Percentiles rank a stretch among this genome's conserved stretches.
phyloP scores from a whole-genome alignment of 1,140 invertebrate species.

The Cheumatopsyche charites region DNA sequence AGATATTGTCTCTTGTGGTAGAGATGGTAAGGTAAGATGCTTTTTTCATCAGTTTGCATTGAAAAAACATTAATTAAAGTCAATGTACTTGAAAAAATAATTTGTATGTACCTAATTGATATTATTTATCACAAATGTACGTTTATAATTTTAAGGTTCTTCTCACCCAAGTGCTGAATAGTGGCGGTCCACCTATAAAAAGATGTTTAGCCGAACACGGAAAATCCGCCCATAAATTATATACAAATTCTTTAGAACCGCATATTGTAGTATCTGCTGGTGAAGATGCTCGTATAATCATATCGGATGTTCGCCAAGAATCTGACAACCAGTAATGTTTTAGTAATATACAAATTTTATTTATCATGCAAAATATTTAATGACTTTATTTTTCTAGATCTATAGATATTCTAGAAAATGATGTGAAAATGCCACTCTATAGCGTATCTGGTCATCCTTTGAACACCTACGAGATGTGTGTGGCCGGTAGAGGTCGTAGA shows the following conservation, averaged over 20 bases:
- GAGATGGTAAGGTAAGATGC: slow-evolving; percentile 81
- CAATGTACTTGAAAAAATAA: too few relatives aligned
- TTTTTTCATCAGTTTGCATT: too few relatives aligned
- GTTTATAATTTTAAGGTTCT: slow-evolving; percentile 53
- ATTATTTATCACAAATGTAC: too few relatives aligned
- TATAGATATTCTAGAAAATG: slow-evolving; percentile 67
- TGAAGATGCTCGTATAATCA: slow-evolving; percentile 83
- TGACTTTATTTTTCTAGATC: slow-evolving; percentile 62
- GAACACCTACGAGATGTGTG: slow-evolving; percentile 78
- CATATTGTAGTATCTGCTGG: slow-evolving; percentile 84
- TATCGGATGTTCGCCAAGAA: slow-evolving; percentile 79
- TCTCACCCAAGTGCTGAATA: slow-evolving; percentile 56
- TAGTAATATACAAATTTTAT: neutral
- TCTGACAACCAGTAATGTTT: slow-evolving; percentile 51
- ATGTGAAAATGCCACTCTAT: slow-evolving; percentile 75
- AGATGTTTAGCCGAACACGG: slow-evolving; percentile 72
- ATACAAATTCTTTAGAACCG: slow-evolving; percentile 74
- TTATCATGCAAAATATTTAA: neutral
- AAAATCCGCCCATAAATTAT: slow-evolving; percentile 80
- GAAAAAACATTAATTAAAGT: too few relatives aligned
- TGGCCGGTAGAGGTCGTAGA: slow-evolving; percentile 72
- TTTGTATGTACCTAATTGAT: too few relatives aligned
- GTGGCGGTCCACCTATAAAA: slow-evolving; percentile 61
- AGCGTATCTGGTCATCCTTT: slow-evolving; percentile 86
- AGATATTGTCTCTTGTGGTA: slow-evolving; percentile 84